Conservation (phyloP, 2,797 vertebrate species). For the Syngnathus acus region DNA sequence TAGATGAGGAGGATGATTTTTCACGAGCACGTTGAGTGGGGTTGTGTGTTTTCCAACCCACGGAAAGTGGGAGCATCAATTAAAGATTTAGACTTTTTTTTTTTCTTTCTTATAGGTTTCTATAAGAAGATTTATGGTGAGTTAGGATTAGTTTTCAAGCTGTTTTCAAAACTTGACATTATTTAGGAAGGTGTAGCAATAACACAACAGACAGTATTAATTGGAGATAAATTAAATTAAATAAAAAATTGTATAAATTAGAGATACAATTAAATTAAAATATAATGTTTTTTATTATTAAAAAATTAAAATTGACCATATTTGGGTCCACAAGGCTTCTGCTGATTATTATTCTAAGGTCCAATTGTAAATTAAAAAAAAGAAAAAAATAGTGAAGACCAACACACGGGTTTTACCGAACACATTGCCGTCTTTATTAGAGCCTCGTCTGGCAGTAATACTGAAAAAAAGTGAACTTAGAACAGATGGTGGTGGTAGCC, state of each 20-base stretch:
- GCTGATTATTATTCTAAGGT: no score
- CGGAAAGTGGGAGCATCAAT: constrained; percentile 49
- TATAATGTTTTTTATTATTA: no score
- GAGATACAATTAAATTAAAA: no score
- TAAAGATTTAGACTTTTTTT: constrained; percentile 46
- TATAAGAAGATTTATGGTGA: no score
- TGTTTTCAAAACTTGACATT: no score
- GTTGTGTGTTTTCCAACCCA: constrained; percentile 59
- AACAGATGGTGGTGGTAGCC: constrained; percentile 90
- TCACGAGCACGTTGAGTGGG: constrained; percentile 50
- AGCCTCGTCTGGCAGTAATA: constrained; percentile 98
- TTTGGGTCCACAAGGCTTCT: no score
- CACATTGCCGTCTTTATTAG: constrained; percentile 99
- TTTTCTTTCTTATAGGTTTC: constrained; percentile 4
- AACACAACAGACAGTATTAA: no score
- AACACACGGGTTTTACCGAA: constrained; percentile 76
- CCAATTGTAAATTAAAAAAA: neutral
- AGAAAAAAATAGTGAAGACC: constrained; percentile 61
- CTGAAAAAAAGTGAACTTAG: constrained; percentile 96
- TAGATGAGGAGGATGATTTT: constrained; percentile 49
- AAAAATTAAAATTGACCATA: no score
- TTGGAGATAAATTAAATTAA: no score
- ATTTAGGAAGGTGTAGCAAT: no score
- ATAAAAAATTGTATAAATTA: no score
- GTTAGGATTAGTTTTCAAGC: no score